phyloP scores from a whole-genome alignment of 2,113 vertebrate species.

The Limanda limanda region DNA sequence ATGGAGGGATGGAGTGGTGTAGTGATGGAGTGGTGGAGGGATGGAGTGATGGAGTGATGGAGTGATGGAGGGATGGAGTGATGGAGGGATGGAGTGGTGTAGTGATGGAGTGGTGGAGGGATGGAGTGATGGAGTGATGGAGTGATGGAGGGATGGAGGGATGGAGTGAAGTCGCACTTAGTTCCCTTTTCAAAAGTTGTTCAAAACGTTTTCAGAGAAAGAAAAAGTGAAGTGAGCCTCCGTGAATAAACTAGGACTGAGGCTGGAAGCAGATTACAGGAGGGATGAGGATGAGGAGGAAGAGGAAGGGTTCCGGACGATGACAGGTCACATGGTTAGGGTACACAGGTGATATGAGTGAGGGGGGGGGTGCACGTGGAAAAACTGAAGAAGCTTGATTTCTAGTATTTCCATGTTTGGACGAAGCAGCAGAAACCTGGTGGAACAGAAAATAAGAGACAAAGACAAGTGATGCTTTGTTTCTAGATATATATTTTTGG shows the following conservation, averaged over 20 bases:
- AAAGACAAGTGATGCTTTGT: too few relatives aligned
- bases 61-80: conserved; percentile 16
- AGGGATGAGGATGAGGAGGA: neutral
- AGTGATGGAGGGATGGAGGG: conserved; percentile 14
- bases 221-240: conserved; percentile 4
- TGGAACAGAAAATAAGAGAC: too few relatives aligned
- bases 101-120: neutral
- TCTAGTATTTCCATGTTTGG: too few relatives aligned
- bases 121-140: conserved; percentile 19
- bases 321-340: neutral
- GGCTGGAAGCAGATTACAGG: conserved; percentile 8
- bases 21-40: neutral
- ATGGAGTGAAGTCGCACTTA: neutral
- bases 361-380: too few relatives aligned
- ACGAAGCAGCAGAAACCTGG: too few relatives aligned
- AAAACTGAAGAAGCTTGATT: too few relatives aligned
- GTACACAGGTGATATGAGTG: neutral
- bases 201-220: conserved; percentile 34
- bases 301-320: too few relatives aligned
- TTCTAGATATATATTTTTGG: too few relatives aligned
- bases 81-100: too few relatives aligned
- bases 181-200: conserved; percentile 52
- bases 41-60: conserved; percentile 19
- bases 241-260: conserved; percentile 4
- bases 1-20: too few relatives aligned